Evolutionary conservation across 2,888 invertebrate genomes (phyloP), one percentile per base, ranked within the genome.

Genomic region (Parasteatoda lunata): DNA sequence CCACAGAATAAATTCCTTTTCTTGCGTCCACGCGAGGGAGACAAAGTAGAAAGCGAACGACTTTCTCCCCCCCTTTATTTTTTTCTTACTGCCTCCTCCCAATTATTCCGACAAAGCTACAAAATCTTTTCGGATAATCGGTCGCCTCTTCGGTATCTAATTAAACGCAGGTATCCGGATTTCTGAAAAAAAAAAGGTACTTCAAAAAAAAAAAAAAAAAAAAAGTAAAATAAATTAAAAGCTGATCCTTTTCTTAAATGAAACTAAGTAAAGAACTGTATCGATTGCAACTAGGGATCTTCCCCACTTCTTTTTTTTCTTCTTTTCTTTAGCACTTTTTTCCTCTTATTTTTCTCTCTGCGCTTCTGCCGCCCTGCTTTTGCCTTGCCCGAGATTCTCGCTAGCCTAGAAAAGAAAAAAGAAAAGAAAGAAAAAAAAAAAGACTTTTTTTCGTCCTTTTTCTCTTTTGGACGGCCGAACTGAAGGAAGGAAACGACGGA

Each of bases 181-280:
- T 52, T 51, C 73, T 49, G 48, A 84, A 30, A 47, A 71, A 54
- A 64, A 78, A 69, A 72, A 79, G 70, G 49, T 45, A 66, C 65
- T 73, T 65, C n/a, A 45, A 48, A 71, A 77, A 78, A 70, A 52
- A 76, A 45, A 48, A 71, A 77, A 78, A 70, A 52, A 76, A 72
- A 54, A 78, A 64, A 72, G 64, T 71, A 83, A 77, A 83, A 77
- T 80, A 85, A 85, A 85, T 79, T 80, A 85, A 85, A 80, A 79
- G 85, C 79, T 85, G 85, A 85, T 85, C 85, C 85, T 85, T 85
- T 85, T 75, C 85, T 85, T 85, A 85, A 85, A 85, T 85, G 85
- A 85, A 85, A 85, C 85, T 85, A 85, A 85, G 85, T 85, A 85
- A 85, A 85, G 85, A 77, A 85, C 85, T 85, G 66, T 85, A 85